These are phyloP conservation scores for Drosophila neonasuta DNA, from an alignment of 2,888 invertebrate genomes.

Conservation along the genomic window DNA sequence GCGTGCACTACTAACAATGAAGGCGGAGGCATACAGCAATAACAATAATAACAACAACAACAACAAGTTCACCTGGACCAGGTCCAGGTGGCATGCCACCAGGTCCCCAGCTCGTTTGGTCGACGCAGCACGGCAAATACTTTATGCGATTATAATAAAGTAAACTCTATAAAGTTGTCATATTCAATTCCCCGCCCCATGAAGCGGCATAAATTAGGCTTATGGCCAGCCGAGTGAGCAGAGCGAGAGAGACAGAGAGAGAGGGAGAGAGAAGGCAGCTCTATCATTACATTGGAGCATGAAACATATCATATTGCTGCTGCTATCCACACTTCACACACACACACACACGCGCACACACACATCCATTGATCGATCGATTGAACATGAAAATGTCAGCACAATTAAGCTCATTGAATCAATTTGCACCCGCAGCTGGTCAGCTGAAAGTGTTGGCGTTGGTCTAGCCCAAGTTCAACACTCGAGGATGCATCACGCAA, in stretches of 20 bases:
- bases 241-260: too few species aligned
- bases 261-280: neutral
- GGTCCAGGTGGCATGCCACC: constrained; percentile 2
- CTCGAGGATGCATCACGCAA: constrained; percentile 53
- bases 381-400: constrained; percentile 69
- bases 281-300: constrained; percentile 5
- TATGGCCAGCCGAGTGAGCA: constrained; percentile 25
- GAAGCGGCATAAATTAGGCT: constrained; percentile 73
- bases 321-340: constrained; percentile 2
- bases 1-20: constrained; percentile 50
- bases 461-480: constrained; percentile 8
- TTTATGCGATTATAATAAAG: constrained; percentile 78
- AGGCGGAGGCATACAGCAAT: constrained; percentile 1
- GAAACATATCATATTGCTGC: constrained; percentile 6
- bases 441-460: constrained; percentile 13
- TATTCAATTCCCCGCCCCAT: constrained; percentile 69
- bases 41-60: constrained; percentile 1
- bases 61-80: constrained; percentile 14
- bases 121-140: constrained; percentile 59
- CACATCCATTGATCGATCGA: constrained; percentile 56
- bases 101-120: constrained; percentile 40
- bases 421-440: constrained; percentile 58
- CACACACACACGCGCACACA: constrained; percentile 17
- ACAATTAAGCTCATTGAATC: constrained; percentile 73
- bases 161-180: constrained; percentile 75